Evolutionary conservation across 2,888 invertebrate species (phyloP), one percentile per base, ranked within the genome.

Genomic region (Blera fallax): DNA sequence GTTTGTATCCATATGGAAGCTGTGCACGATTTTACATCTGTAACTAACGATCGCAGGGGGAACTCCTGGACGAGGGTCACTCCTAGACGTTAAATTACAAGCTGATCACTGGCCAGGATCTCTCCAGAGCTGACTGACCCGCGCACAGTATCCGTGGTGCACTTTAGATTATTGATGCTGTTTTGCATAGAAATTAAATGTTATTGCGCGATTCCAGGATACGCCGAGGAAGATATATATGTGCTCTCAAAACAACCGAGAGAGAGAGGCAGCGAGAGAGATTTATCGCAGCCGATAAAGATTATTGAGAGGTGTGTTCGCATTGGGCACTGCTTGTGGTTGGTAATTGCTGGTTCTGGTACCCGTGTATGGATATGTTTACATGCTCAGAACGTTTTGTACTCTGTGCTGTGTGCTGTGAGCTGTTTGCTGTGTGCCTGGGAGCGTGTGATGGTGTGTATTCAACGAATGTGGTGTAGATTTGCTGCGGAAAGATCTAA

Each of bases 171-270:
- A 80, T 76, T 80, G 81, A 81, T 81, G 80, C 77, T 81, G 77
- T 80, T 85, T 85, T 85, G 85, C 85, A 85, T 85, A 62, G 76
- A 80, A 85, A 85, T 81, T 85, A 81, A 85, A 85, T 77, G 85
- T 85, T 85, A 85, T 85, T 85, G 84, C 84, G 80, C 80, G 80
- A 74, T 74, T 79, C 74, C 48, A 69, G 80, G 80, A 80, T 73
- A 80, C 50, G 64, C 70, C 74, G 64, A 43, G 8, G 56, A 84
- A 84, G 79, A 79, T 79, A 69, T 70, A 21, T 65, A 72, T 18
- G 73, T 69, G 40, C 21, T 27, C 16, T 1, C n/a, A 6, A 60
- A 37, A 21, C 32, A 54, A 14, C 10, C 24, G 32, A 45, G 16
- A 21, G 37, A n/a, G 40, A 7, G 60, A 16, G 37, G 52, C 18